These are phyloP conservation scores for Spheniscus humboldti DNA, from an alignment of 2,797 vertebrate genomes.

Conservation along the genomic window DNA sequence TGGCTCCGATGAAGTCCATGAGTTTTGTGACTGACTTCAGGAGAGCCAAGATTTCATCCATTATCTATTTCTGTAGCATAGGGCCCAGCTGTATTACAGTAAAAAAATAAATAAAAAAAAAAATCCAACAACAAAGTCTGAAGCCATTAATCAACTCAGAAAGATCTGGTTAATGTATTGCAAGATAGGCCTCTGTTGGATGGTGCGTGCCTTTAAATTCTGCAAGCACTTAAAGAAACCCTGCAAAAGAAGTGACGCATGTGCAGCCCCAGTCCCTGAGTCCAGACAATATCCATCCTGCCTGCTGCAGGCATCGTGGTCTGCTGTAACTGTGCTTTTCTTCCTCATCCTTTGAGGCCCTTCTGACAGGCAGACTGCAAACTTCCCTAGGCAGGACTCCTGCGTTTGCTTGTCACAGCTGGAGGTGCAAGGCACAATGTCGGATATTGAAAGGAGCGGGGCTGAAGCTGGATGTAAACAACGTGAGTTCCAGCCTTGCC, in stretches of 20 bases:
- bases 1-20: slow-evolving; percentile 3
- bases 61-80: background rate
- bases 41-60: background rate
- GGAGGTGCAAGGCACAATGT: background rate
- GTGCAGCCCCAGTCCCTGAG: background rate
- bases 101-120: background rate
- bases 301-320: background rate
- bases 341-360: background rate
- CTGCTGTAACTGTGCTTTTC: background rate
- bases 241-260: background rate
- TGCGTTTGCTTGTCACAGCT: background rate
- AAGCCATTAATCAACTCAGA: slow-evolving; percentile 15
- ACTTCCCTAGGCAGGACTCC: background rate
- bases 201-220: background rate
- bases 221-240: slow-evolving; percentile 6
- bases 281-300: background rate
- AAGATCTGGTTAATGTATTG: slow-evolving; percentile 35
- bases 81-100: background rate
- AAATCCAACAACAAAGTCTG: background rate
- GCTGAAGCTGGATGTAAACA: background rate
- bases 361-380: background rate
- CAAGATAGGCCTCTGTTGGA: background rate
- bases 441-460: rapidly evolving
- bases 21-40: background rate
- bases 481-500: background rate